Base-by-base conservation (phyloP, 64 coral and sea anemone species). In the Stichodactyla helianthus region DNA sequence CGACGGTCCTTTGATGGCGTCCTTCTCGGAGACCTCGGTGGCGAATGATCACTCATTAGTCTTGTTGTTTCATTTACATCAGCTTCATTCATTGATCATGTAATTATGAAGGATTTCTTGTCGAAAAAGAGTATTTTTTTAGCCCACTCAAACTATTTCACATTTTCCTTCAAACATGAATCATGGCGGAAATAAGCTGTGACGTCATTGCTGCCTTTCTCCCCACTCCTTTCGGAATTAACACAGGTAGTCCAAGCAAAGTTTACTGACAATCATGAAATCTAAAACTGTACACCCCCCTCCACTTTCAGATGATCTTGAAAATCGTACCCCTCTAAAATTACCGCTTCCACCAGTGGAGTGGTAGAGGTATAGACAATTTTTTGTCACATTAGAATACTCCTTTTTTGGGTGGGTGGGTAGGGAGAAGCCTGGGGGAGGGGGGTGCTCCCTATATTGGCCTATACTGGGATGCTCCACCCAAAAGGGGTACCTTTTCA, bases 31-130 rank as follows among this genome's bases (percentile, higher is more conserved):
- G 68, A 59, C 31, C 65, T 35, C 77, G 79, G 54, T 82, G 79
- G 61, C 71, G 62, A 65, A 90, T 97, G 84, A 88, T 89, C 91
- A 23, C 84, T 87, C 94, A 97, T 97, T 65, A 97, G 91, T 68
- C 91, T 90, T 53, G 94, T 93, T 90, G 79, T 90, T 90, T 96
- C 94, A 87, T 96, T 59, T 20, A 87, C 91, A 68, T 87, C 88
- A 56, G 84, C 85, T 11, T 93, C 94, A 77, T 90, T 96, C 94
- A 96, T 96, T 89, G 52, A 92, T 63, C 53, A 63, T 20, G 51
- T 15, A 83, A 35, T 7, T 82, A 14, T 5, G 10, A 19, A 14
- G 16, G 10, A 82, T 82, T 51, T 51, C 27, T 14, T 4, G 79
- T 57, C 5, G 51, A 82, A 53, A n/a, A 54, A 54, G 79, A 11